Evolutionary conservation across 2,888 invertebrate species (phyloP).

Genomic region (Cephus rjabovi): DNA sequence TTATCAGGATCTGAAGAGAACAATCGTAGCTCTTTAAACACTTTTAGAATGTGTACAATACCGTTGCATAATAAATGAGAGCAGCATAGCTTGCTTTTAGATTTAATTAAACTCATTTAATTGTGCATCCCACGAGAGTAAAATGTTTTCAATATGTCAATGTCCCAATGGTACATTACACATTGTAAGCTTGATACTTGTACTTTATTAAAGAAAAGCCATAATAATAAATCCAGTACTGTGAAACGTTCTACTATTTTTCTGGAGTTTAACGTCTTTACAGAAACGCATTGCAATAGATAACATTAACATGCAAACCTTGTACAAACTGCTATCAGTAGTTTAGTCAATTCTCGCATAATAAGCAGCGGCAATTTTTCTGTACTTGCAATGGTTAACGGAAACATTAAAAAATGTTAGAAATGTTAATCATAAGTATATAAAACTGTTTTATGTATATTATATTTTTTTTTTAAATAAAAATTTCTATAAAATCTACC

Average conservation of each 20-base stretch:
- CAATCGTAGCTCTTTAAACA: not conserved
- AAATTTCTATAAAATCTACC: constrained; percentile 22
- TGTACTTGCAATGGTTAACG: constrained; percentile 8
- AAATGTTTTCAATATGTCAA: not conserved
- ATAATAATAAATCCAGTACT: not conserved
- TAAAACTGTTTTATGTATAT: constrained; percentile 28
- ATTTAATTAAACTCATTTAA: not conserved
- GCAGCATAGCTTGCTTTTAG: not conserved
- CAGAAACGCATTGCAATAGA: not conserved
- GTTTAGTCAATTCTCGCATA: constrained; percentile 11
- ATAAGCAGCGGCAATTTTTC: not conserved
- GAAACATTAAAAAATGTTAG: constrained; percentile 8
- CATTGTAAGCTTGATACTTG: not conserved
- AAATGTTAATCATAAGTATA: constrained; percentile 12
- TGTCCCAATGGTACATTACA: not conserved
- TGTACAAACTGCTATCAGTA: constrained; percentile 12
- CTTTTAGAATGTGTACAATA: not conserved
- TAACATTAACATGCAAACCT: constrained; percentile 3
- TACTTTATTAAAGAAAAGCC: not conserved
- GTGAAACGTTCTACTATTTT: not conserved
- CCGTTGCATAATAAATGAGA: not conserved
- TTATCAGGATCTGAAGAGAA: not conserved
- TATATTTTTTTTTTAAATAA: constrained; percentile 38
- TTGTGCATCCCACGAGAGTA: not conserved
- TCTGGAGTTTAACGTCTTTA: not conserved